phyloP scores from a whole-genome alignment of 1,140 invertebrate species.

The Aporrectodea caliginosa region DNA sequence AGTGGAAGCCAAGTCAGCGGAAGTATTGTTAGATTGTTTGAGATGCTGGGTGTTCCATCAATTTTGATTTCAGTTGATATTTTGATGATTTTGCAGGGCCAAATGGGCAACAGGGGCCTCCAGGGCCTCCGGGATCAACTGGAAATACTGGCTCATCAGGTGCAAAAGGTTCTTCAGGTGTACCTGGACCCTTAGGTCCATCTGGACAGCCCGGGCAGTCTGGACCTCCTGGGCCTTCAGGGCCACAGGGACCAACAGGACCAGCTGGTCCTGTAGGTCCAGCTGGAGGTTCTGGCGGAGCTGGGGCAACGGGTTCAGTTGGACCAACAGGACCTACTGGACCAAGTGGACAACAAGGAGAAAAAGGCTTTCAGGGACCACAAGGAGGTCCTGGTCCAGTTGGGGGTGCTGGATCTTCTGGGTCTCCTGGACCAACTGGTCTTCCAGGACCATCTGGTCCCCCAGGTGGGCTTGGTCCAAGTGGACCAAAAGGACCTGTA shows the following conservation, averaged over 20 bases:
- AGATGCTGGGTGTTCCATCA: no score
- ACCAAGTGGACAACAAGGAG: neutral
- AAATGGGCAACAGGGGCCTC: neutral
- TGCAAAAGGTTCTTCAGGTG: neutral
- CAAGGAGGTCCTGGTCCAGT: conserved; percentile 6
- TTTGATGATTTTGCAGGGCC: neutral
- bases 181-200: neutral
- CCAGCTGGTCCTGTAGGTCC: neutral
- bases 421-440: conserved; percentile 19
- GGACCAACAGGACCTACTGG: conserved; percentile 6
- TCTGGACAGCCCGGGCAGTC: neutral
- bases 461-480: neutral
- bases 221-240: conserved; percentile 7
- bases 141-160: conserved; percentile 10
- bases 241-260: neutral
- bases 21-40: no score
- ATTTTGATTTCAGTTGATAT: no score
- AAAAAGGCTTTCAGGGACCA: conserved; percentile 5
- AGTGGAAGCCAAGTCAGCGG: no score
- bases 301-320: conserved; percentile 5
- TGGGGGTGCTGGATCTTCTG: conserved; percentile 20
- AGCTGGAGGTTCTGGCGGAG: neutral
- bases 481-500: neutral
- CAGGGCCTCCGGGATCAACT: neutral
- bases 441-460: conserved; percentile 2